A percentile compares a stretch with the other conserved stretches of the same genome.
phyloP scores from a whole-genome alignment of 1,140 invertebrate genomes.

The Mactra quadrangularis region DNA sequence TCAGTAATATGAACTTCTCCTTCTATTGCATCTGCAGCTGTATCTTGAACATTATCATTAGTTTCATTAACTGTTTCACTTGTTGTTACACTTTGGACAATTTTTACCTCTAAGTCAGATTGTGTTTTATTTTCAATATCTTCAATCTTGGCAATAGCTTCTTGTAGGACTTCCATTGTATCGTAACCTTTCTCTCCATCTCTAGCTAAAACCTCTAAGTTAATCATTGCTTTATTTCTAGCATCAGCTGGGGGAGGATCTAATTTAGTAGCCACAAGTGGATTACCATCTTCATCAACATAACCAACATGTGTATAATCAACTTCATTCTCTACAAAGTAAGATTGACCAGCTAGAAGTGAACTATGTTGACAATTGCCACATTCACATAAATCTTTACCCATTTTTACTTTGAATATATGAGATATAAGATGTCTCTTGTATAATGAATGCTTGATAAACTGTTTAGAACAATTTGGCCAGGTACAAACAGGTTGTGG shows the following conservation, averaged over 20 bases:
- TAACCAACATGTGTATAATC: slow-evolving; percentile 15
- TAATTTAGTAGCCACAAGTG: slow-evolving; percentile 7
- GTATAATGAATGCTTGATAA: slow-evolving; percentile 46
- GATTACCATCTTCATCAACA: slow-evolving; percentile 30
- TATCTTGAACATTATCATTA: neutral
- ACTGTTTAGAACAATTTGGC: slow-evolving; percentile 43
- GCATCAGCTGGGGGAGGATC: neutral
- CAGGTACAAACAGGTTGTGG: slow-evolving; percentile 44
- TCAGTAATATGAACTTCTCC: too few relatives aligned
- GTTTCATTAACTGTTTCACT: neutral
- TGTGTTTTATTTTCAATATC: slow-evolving; percentile 48
- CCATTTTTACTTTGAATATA: slow-evolving; percentile 49
- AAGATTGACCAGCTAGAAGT: slow-evolving; percentile 2
- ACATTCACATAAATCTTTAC: slow-evolving; percentile 54
- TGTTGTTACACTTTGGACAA: neutral
- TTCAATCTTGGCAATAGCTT: slow-evolving; percentile 54
- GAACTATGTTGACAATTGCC: slow-evolving; percentile 29
- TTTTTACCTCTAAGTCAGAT: neutral
- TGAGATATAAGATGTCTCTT: slow-evolving; percentile 50
- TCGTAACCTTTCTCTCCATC: slow-evolving; percentile 5
- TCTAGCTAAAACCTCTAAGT: slow-evolving; percentile 5
- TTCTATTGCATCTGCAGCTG: neutral
- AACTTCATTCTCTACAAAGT: slow-evolving; percentile 15
- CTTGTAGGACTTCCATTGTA: slow-evolving; percentile 53
- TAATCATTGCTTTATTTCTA: neutral